Evolutionary conservation across 2,113 vertebrate genomes (phyloP).

Genomic region (Hucho hucho): DNA sequence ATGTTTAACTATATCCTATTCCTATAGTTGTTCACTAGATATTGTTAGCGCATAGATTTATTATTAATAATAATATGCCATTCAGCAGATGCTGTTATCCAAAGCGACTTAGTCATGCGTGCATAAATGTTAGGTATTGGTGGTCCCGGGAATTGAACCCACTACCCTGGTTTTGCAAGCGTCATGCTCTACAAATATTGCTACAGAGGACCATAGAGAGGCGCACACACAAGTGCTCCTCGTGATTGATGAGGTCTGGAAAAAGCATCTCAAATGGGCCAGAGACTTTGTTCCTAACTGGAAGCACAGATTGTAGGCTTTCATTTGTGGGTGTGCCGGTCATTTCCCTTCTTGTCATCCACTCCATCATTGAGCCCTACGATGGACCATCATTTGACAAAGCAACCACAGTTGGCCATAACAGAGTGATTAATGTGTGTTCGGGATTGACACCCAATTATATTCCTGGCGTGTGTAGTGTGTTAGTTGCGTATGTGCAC

Average conservation of each 20-base stretch:
- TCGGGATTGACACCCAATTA: not conserved
- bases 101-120: no score
- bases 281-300: slow-evolving; percentile 34
- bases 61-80: no score
- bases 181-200: no score
- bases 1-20: slow-evolving; percentile 37
- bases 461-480: not conserved
- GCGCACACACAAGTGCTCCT: slow-evolving; percentile 4
- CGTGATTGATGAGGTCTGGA: slow-evolving; percentile 44
- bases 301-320: slow-evolving; percentile 7
- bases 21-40: slow-evolving; percentile 36
- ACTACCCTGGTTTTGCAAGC: no score
- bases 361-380: slow-evolving; percentile 26
- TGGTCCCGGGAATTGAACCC: no score
- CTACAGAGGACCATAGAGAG: not conserved
- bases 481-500: not conserved
- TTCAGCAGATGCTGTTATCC: no score
- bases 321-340: slow-evolving; percentile 14
- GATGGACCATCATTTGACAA: slow-evolving; percentile 28
- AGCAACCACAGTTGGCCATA: slow-evolving; percentile 15
- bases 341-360: slow-evolving; percentile 36
- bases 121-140: no score
- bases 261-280: slow-evolving; percentile 42
- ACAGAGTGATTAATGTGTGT: slow-evolving; percentile 28
- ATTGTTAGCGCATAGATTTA: slow-evolving; percentile 27